Evolutionary conservation across 1,140 invertebrate species (phyloP).

Genomic region (Choristoneura fumiferana): DNA sequence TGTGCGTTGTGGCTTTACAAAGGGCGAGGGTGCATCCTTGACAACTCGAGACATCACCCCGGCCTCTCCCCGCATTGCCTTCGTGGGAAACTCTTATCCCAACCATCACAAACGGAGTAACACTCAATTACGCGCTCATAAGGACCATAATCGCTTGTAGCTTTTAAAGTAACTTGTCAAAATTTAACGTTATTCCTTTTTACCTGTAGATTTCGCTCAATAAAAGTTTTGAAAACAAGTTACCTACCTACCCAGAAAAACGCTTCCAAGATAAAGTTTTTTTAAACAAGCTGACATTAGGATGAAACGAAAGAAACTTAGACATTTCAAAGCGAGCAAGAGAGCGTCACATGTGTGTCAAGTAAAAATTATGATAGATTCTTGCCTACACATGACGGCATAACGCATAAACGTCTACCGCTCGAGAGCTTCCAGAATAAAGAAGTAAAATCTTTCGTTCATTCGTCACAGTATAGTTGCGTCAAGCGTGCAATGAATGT

Average conservation of each 20-base stretch:
- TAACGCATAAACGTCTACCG: conserved; percentile 25
- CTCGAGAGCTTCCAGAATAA: conserved; percentile 28
- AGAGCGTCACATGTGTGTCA: conserved; percentile 23
- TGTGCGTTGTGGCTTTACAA: conserved; percentile 46
- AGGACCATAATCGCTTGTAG: conserved; percentile 34
- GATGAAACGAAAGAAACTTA: not conserved
- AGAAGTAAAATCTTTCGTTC: conserved; percentile 42
- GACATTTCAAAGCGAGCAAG: not conserved
- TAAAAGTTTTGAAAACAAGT: conserved; percentile 53
- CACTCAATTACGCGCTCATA: conserved; percentile 27
- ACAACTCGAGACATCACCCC: conserved; percentile 42
- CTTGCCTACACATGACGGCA: conserved; percentile 25
- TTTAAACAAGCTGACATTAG: conserved; percentile 32
- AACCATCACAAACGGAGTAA: conserved; percentile 26
- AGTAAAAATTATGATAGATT: conserved; percentile 30
- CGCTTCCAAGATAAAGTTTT: conserved; percentile 42
- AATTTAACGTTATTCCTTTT: conserved; percentile 48
- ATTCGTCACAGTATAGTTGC: conserved; percentile 42
- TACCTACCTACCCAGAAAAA: conserved; percentile 36
- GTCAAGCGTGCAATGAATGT: conserved; percentile 60
- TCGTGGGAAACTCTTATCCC: conserved; percentile 14
- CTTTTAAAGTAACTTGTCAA: conserved; percentile 31
- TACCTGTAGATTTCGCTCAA: conserved; percentile 50
- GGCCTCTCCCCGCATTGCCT: conserved; percentile 21
- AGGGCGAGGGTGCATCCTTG: conserved; percentile 57